Evolutionary conservation across 2,113 vertebrate species (phyloP).

Genomic region (Stigmatopora nigra): DNA sequence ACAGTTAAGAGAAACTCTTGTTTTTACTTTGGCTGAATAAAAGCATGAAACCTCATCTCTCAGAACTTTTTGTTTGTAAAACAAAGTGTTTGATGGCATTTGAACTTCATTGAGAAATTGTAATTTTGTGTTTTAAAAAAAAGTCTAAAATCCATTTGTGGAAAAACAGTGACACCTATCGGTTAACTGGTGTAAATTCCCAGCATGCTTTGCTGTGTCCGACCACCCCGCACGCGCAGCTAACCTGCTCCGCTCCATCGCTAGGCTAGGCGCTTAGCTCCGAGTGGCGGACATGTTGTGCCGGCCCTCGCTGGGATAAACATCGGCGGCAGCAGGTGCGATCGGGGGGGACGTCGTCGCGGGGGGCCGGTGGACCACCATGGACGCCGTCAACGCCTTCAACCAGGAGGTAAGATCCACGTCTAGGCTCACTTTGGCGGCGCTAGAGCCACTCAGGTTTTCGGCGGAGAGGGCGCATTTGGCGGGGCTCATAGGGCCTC

Average conservation of each 20-base stretch:
- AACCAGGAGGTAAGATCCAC: conserved; percentile 78
- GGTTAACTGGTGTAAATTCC: conserved; percentile 29
- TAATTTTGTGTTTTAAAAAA: not conserved
- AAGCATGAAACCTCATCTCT: too few species aligned
- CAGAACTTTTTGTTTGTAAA: too few species aligned
- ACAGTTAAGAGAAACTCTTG: not conserved
- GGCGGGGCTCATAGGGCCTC: not conserved
- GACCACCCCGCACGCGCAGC: conserved; percentile 45
- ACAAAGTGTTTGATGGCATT: too few species aligned
- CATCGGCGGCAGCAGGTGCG: conserved; percentile 39
- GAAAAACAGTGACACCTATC: not conserved
- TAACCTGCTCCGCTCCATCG: conserved; percentile 26
- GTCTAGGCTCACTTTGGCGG: conserved; percentile 21
- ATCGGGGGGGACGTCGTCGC: conserved; percentile 15
- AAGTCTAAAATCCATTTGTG: not conserved
- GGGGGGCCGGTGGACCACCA: conserved; percentile 53
- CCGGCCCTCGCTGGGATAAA: conserved; percentile 58
- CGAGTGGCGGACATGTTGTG: conserved; percentile 75
- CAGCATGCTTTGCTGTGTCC: conserved; percentile 65
- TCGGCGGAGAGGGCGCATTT: conserved; percentile 23
- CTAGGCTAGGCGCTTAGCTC: conserved; percentile 59
- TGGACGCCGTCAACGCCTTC: conserved; percentile 86
- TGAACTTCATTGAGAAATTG: too few species aligned
- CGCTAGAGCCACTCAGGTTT: conserved; percentile 17
- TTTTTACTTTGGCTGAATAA: not conserved